phyloP scores from a whole-genome alignment of 1,140 invertebrate genomes.

The Eriosoma lanigerum region DNA sequence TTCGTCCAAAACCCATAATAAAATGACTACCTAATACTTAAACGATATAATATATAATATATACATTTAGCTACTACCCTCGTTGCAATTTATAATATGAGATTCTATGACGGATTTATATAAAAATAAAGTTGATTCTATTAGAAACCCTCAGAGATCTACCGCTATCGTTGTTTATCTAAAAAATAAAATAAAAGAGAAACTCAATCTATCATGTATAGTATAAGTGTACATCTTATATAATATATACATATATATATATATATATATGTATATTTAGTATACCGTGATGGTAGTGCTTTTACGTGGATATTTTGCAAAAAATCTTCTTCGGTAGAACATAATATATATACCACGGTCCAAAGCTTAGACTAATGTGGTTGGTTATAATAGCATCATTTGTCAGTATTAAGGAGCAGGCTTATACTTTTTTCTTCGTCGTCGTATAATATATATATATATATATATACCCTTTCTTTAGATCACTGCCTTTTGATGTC shows the following conservation, averaged over 20 bases:
- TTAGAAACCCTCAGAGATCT: background rate
- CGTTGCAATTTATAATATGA: too few species aligned
- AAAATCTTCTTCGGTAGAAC: slow-evolving; percentile 8
- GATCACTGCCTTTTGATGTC: slow-evolving; percentile 4
- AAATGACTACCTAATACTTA: too few species aligned
- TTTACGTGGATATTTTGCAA: slow-evolving; percentile 36
- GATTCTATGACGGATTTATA: background rate
- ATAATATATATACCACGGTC: background rate
- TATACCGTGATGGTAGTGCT: background rate
- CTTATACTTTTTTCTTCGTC: slow-evolving; percentile 11
- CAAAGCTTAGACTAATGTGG: slow-evolving; percentile 39
- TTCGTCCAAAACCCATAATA: too few species aligned
- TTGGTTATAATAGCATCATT: slow-evolving; percentile 31
- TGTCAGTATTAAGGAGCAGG: slow-evolving; percentile 41
- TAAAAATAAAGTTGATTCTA: slow-evolving; percentile 6
- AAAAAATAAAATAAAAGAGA: too few species aligned
- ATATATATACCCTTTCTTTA: background rate
- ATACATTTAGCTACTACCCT: too few species aligned
- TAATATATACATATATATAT: too few species aligned
- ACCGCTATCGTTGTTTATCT: background rate
- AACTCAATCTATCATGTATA: too few species aligned
- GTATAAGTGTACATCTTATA: too few species aligned
- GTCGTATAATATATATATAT: too few species aligned
- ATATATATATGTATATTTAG: too few species aligned
- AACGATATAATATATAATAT: too few species aligned